Evolutionary conservation across 2,797 vertebrate genomes (phyloP), one percentile per base, ranked within the genome.

Genomic region (Anas bahamensis): DNA sequence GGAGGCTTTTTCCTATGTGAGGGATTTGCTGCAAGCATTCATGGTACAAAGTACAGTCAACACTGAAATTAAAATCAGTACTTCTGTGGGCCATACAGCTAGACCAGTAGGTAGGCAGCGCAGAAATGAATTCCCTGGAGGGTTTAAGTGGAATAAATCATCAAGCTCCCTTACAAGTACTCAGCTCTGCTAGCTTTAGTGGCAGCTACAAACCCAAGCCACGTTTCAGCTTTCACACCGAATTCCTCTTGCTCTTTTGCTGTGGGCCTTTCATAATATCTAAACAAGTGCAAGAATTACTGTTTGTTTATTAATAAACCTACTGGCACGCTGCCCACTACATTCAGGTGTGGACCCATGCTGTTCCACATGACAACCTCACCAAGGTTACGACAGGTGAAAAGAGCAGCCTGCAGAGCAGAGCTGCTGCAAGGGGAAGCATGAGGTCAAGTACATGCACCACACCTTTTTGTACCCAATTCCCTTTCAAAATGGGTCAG

Each of bases 121-220:
- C 35, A 88, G 74, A 91, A 95, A 88, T 61, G 68, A 90, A 93
- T 82, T 84, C 78, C 77, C 66, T 81, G 56, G 55, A 86, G 80
- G 66, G 86, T 23, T 44, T 73, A 92, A 95, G 91, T 37, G 64
- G 81, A 93, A 79, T 78, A 94, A 94, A 92, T 74, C 71, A 79
- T 50, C 39, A n/a, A 46, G 41, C 52, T 77, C 42, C 23, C 42
- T 83, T 48, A 39, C 23, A 64, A 63, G 39, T 11, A 85, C 29
- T 79, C 44, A 56, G 63, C 29, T 83, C 37, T 77, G 77, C 66
- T 75, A 94, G 84, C 31, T 81, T 61, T 28, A 89, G 53, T 44
- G 60, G 39, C 66, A 95, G 81, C 75, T 85, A 76, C 44, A 75
- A 91, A 86, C 48, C 41, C 73, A 88, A 75, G 66, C 17, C 42